A percentile compares a stretch with the other conserved stretches of the same genome.
These are phyloP conservation scores for Pachliopta kotzebuea DNA, from an alignment of 2,888 invertebrate species.

Conservation along the genomic window DNA sequence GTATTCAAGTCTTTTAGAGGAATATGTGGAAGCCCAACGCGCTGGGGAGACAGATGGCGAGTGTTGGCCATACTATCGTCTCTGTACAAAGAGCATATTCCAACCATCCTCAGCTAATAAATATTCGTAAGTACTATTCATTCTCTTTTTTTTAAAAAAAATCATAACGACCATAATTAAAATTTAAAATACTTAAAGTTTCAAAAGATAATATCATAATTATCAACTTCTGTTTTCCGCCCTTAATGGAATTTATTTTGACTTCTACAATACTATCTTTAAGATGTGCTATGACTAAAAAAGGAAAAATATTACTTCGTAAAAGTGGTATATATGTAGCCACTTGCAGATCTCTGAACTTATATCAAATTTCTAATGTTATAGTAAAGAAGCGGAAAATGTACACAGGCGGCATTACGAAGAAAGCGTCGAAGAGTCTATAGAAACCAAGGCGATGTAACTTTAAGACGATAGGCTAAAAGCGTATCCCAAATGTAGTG, in stretches of 20 bases:
- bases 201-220: too few species aligned
- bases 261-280: too few species aligned
- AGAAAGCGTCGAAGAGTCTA: slow-evolving; percentile 55
- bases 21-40: slow-evolving; percentile 90
- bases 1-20: slow-evolving; percentile 85
- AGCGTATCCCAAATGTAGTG: slow-evolving; percentile 64
- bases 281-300: too few species aligned
- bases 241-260: too few species aligned
- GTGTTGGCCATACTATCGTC: slow-evolving; percentile 92
- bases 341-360: neutral
- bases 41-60: slow-evolving; percentile 88
- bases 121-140: slow-evolving; percentile 62
- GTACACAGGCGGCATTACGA: slow-evolving; percentile 61
- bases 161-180: too few species aligned
- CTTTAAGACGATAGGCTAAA: slow-evolving; percentile 34
- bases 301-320: too few species aligned
- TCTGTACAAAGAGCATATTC: slow-evolving; percentile 91
- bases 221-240: too few species aligned
- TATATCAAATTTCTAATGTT: slow-evolving; percentile 33
- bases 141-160: too few species aligned
- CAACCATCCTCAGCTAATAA: slow-evolving; percentile 69
- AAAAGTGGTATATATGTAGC: too few species aligned
- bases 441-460: slow-evolving; percentile 67
- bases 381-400: slow-evolving; percentile 73
- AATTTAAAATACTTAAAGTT: too few species aligned